Evolutionary conservation across 37 sponge, comb jelly and placozoan species (phyloP), one percentile per base, ranked within the genome.

Genomic region (Geodia barretti): DNA sequence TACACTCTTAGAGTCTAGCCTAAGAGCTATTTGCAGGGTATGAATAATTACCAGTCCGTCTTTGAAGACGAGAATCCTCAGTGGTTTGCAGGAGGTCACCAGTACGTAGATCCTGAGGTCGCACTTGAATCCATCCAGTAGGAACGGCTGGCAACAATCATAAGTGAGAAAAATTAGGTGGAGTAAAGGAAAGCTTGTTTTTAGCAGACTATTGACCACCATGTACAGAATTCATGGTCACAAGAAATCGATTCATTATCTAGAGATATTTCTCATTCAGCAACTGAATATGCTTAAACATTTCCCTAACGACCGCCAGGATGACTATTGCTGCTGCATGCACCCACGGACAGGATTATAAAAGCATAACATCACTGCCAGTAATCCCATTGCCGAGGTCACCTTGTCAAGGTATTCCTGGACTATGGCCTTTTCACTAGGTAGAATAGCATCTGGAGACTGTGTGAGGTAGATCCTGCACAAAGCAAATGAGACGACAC

Each of bases 361-460:
- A n/a, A n/a, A n/a, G n/a, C n/a, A n/a, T n/a, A n/a, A n/a, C n/a
- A n/a, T n/a, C n/a, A n/a, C n/a, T n/a, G n/a, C n/a, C n/a, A n/a
- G n/a, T n/a, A n/a, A n/a, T n/a, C n/a, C n/a, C n/a, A n/a, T n/a
- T n/a, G n/a, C n/a, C n/a, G n/a, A n/a, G n/a, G n/a, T n/a, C 40
- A 92, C 92, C 82, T 84, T 83, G 19, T 87, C 93, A 21, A 96
- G 26, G 54, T 96, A 96, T 60, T 96, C 97, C 74, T 96, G 97
- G 4, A 96, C 94, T 26, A 96, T 81, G 9, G 79, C 65, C 32
- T 42, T 63, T 36, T 87, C 78, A 23, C 84, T 77, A 9, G 71
- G 61, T 4, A 64, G 67, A 4, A 89, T 65, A 5, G 67, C 33
- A 20, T 87, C 91, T 0, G 78, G 17, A n/a, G 80, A 79, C 32